A percentile compares a stretch with the other conserved stretches of the same genome.
Evolutionary conservation across 1,140 invertebrate genomes (phyloP).

Genomic region (Drosophila pachea): DNA sequence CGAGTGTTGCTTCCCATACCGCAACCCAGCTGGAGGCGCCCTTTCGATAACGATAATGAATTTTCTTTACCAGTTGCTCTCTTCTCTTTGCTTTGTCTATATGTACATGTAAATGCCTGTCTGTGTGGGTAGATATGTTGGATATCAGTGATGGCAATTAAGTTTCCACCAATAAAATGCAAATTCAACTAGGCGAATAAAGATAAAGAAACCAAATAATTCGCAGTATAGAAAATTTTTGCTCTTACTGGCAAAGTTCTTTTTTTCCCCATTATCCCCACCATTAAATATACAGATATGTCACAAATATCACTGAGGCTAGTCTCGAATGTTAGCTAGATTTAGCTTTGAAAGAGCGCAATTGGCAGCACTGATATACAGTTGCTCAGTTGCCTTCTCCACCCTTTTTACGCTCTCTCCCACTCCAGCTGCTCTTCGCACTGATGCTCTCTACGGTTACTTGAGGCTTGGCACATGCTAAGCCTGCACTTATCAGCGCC

Average conservation of each 20-base stretch:
- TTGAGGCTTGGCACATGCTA: slow-evolving; percentile 31
- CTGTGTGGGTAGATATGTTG: background rate
- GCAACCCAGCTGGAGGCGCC: slow-evolving; percentile 14
- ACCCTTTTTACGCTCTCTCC: slow-evolving; percentile 8
- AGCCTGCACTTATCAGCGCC: slow-evolving; percentile 43
- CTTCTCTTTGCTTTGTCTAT: background rate
- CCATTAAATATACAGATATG: background rate
- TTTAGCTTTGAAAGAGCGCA: background rate
- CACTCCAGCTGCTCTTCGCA: background rate
- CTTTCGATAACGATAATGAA: slow-evolving; percentile 32
- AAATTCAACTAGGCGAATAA: background rate
- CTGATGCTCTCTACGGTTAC: background rate
- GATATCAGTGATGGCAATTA: background rate
- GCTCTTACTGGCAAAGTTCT: too few relatives aligned
- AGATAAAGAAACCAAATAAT: background rate
- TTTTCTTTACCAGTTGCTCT: slow-evolving; percentile 24
- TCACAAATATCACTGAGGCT: background rate
- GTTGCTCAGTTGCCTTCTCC: slow-evolving; percentile 4
- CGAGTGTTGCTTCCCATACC: background rate
- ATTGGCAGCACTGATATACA: background rate
- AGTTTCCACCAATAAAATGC: background rate
- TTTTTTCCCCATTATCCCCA: too few relatives aligned
- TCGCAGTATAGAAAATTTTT: background rate
- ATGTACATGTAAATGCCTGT: background rate
- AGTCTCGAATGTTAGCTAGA: too few relatives aligned